Percentiles rank a stretch among this genome's conserved stretches.
Evolutionary conservation across 2,888 invertebrate species (phyloP).

Genomic region (Octodonta nipae): DNA sequence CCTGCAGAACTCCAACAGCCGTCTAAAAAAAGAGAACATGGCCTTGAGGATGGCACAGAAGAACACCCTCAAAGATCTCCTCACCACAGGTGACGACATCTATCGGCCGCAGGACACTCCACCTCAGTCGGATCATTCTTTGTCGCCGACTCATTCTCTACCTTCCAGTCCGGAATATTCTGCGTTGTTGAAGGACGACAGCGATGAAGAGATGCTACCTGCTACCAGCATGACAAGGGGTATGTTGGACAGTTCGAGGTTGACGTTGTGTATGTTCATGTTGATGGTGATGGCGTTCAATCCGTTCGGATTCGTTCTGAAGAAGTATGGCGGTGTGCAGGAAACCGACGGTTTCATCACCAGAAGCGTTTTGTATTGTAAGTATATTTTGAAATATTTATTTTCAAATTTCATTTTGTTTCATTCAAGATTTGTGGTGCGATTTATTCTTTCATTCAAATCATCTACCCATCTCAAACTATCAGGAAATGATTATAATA

Average conservation of each 20-base stretch:
- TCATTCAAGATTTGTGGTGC: no score
- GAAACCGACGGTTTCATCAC: slow-evolving; percentile 24
- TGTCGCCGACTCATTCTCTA: slow-evolving; percentile 56
- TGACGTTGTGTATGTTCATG: slow-evolving; percentile 86
- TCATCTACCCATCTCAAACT: no score
- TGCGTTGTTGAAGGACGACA: slow-evolving; percentile 49
- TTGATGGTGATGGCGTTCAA: slow-evolving; percentile 79
- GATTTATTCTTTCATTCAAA: no score
- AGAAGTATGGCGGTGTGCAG: slow-evolving; percentile 39
- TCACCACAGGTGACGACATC: slow-evolving; percentile 30
- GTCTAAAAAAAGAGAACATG: slow-evolving; percentile 75
- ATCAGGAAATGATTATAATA: no score
- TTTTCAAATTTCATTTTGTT: no score
- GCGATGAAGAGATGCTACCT: slow-evolving; percentile 40
- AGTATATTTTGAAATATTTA: no score
- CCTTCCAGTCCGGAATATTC: slow-evolving; percentile 55
- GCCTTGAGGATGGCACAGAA: slow-evolving; percentile 62
- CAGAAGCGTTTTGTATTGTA: slow-evolving; percentile 15
- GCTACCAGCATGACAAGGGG: slow-evolving; percentile 46
- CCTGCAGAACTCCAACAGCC: slow-evolving; percentile 71
- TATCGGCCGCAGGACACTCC: slow-evolving; percentile 49
- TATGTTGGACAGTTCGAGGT: slow-evolving; percentile 77
- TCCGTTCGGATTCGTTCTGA: slow-evolving; percentile 65
- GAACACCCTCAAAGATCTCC: slow-evolving; percentile 59
- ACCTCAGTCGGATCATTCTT: slow-evolving; percentile 65